Base-by-base conservation (phyloP, 2,888 invertebrate species). In the Drosophila ochracea region DNA sequence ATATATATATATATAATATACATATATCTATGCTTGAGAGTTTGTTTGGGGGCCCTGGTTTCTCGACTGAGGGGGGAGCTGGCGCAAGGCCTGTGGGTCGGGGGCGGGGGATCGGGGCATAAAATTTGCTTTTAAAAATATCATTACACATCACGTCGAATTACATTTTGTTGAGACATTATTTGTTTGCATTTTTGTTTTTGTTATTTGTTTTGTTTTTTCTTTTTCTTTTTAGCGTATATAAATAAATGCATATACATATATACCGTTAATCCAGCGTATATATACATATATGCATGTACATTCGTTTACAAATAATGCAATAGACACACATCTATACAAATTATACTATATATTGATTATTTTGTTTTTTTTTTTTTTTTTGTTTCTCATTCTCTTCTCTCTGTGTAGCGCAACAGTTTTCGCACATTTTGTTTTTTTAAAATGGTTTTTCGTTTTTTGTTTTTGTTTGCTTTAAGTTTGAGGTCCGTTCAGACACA, bases 261-360 rank as follows among this genome's bases (percentile, higher is more conserved):
- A 86, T 87, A 83, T 79, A 70, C 35, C 66, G 67, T 47, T 35
- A 63, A 35, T 64, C 49, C 41, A 49, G 54, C 25, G 41, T 50
- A 57, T 60, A 64, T 72, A 50, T 52, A 65, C 33, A 81, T 83
- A 82, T 78, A 76, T 74, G 87, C 88, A 74, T 87, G 82, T 70
- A 90, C 84, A 82, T 72, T 85, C 73, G 83, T 85, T 89, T 84
- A 91, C 90, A 85, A 91, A 84, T 89, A 90, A 92, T 92, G 91
- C 91, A 91, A 92, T 91, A 91, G 91, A 91, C 92, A 91, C 92
- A 91, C 84, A 91, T 91, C 91, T 92, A 91, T 91, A 92, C 91
- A 92, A 92, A 91, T 92, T 91, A 92, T 89, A 84, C 91, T 92
- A 92, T 85, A 85, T 89, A 91, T 90, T 79, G 80, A 76, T 81